Evolutionary conservation across 2,888 invertebrate genomes (phyloP), one percentile per base, ranked within the genome.

Genomic region (Stegophylla sp.): DNA sequence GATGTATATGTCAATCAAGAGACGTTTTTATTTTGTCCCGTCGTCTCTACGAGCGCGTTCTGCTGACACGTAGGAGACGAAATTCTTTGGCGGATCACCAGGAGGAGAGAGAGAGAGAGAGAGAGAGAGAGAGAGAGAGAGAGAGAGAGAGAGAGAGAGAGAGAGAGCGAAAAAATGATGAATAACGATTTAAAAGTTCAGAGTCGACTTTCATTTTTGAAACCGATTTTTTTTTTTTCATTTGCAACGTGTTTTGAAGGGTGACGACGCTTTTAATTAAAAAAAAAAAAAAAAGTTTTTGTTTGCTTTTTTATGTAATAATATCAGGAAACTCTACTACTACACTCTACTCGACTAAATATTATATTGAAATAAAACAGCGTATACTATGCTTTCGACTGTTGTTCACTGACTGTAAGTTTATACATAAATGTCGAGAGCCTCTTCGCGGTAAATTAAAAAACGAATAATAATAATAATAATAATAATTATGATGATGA

Each of bases 401-500:
- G 61, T 20, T 48, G 17, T 4, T 51, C 48, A 17, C 23, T 0
- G 1, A 5, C 17, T 23, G 12, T 28, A 64, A 63, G 34, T n/a
- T 75, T 41, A 17, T 41, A 17, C 34, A 34, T 23, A 75, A 64
- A 17, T 63, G 34, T 75, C 51, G 34, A 63, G 34, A 28, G 59
- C n/a, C 3, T 28, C 51, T n/a, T 13, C 13, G n/a, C n/a, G n/a
- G 59, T 26, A 73, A 56, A 74, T 61, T 63, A 48, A 74, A 48
- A n/a, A 63, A 63, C 13, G 48, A 74, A 51, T 17, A 74, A 74
- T 74, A 63, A 63, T 74, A 48, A 63, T 63, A 34, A 75, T 34
- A 71, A 34, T n/a, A n/a, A n/a, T n/a, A n/a, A n/a, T n/a, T n/a
- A n/a, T n/a, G n/a, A n/a, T n/a, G n/a, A n/a, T n/a, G n/a, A n/a